phyloP scores from a whole-genome alignment of 2,888 invertebrate genomes.

The Liodrosophila aerea region DNA sequence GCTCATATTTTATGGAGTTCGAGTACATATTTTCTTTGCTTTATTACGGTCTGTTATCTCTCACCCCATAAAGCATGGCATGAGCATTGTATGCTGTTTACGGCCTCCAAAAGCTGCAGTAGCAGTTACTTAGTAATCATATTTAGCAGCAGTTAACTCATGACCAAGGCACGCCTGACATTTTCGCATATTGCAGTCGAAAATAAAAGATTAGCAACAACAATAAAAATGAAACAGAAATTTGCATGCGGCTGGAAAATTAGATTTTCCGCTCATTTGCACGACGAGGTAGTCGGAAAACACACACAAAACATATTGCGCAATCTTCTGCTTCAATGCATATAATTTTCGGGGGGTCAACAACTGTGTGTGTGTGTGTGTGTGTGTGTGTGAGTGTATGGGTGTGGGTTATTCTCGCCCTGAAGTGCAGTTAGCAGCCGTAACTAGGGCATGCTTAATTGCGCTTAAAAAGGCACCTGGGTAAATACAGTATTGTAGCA shows the following conservation, averaged over 20 bases:
- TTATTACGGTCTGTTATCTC: constrained; percentile 17
- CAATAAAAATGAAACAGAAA: constrained; percentile 25
- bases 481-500: constrained; percentile 13
- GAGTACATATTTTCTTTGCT: constrained; percentile 7
- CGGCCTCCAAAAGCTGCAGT: constrained; percentile 37
- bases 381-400: constrained; percentile 13
- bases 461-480: constrained; percentile 30
- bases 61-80: constrained; percentile 29
- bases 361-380: constrained; percentile 5
- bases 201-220: constrained; percentile 7
- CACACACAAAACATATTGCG: constrained; percentile 63
- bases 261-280: constrained; percentile 75
- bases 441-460: constrained; percentile 47
- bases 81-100: constrained; percentile 25
- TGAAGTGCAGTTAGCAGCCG: constrained; percentile 18
- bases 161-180: constrained; percentile 32
- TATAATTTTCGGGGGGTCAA: constrained; percentile 28
- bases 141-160: constrained; percentile 24
- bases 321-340: constrained; percentile 72
- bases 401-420: constrained; percentile 38
- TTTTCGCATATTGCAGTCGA: constrained; percentile 38
- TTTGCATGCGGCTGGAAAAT: constrained; percentile 67
- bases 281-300: constrained; percentile 34
- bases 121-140: constrained; percentile 21
- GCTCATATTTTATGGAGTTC: no score